Evolutionary conservation across 2,888 invertebrate genomes (phyloP).

Genomic region (Hydriomena furcata): DNA sequence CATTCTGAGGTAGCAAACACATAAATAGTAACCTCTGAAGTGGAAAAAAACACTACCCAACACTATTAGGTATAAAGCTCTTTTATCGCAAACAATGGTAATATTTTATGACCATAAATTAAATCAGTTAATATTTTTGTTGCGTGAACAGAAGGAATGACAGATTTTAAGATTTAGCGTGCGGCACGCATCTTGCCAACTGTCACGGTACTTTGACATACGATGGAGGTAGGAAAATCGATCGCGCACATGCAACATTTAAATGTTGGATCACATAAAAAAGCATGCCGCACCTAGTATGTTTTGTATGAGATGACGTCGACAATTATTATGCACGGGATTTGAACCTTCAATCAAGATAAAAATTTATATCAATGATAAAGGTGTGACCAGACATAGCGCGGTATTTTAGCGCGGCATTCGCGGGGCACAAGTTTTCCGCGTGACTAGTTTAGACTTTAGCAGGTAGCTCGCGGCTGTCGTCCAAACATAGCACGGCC

Average conservation of each 20-base stretch:
- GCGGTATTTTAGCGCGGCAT: no score
- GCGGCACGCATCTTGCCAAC: slow-evolving; percentile 61
- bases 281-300: background rate
- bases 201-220: slow-evolving; percentile 44
- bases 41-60: background rate
- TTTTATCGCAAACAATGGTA: slow-evolving; percentile 21
- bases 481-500: no score
- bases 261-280: background rate
- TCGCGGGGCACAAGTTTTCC: no score
- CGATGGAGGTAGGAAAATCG: slow-evolving; percentile 44
- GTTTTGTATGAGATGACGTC: no score
- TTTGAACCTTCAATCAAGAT: no score
- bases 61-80: slow-evolving; percentile 3
- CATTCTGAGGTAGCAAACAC: background rate
- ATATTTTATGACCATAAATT: slow-evolving; percentile 36
- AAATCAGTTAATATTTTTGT: slow-evolving; percentile 54
- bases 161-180: slow-evolving; percentile 63
- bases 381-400: no score
- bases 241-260: slow-evolving; percentile 34
- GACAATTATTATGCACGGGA: no score
- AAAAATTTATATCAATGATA: no score
- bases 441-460: no score
- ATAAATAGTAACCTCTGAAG: background rate
- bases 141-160: slow-evolving; percentile 51
- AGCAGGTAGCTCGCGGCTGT: no score